A percentile compares a stretch with the other conserved stretches of the same genome.
Conservation (phyloP, 2,797 vertebrate genomes). For the Enteromius viviparus region DNA sequence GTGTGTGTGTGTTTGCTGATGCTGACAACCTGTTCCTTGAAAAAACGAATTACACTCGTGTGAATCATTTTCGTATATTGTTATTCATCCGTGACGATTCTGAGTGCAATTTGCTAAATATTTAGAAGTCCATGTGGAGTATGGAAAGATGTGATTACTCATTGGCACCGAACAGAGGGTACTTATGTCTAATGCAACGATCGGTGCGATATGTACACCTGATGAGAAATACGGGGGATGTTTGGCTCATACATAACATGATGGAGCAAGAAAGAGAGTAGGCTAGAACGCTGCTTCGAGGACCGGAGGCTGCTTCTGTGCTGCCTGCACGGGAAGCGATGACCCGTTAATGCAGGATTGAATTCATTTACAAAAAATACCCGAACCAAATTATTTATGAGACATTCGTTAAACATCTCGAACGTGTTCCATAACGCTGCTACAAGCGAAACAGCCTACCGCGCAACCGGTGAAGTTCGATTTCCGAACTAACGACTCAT, state of each 20-base stretch:
- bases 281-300: background rate
- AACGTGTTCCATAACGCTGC: background rate
- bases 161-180: constrained; percentile 10
- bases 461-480: background rate
- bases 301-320: constrained; percentile 8
- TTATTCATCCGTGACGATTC: constrained; percentile 25
- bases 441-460: background rate
- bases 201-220: constrained; percentile 17
- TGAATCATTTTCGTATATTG: constrained; percentile 24
- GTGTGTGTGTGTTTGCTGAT: background rate
- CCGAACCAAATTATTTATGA: background rate
- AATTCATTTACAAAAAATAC: background rate
- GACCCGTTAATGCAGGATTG: background rate
- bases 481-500: background rate
- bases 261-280: constrained; percentile 1
- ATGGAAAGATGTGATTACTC: constrained; percentile 29
- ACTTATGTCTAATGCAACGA: constrained; percentile 15
- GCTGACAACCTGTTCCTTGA: constrained; percentile 35
- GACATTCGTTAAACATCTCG: background rate
- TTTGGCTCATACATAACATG: background rate
- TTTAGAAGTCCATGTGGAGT: constrained; percentile 1
- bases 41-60: constrained; percentile 15
- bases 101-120: background rate
- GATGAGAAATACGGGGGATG: constrained; percentile 15
- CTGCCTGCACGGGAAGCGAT: background rate